These are phyloP conservation scores for Macrosteles quadrilineatus DNA, from an alignment of 1,140 invertebrate genomes.

Conservation along the genomic window DNA sequence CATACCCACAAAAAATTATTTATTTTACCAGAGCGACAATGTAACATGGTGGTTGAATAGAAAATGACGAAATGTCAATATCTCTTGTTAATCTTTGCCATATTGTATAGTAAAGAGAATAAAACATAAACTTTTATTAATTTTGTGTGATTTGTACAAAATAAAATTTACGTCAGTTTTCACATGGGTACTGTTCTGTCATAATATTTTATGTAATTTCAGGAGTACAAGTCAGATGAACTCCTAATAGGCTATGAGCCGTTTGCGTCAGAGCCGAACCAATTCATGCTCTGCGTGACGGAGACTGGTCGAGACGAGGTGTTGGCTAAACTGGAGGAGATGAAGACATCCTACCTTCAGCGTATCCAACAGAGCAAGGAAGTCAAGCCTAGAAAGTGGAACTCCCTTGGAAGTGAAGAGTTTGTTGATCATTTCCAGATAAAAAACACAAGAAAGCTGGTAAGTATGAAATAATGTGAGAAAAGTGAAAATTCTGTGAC, in stretches of 20 bases:
- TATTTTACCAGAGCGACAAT: too few species aligned
- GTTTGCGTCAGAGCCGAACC: conserved; percentile 56
- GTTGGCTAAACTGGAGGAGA: conserved; percentile 54
- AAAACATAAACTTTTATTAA: too few species aligned
- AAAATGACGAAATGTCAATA: too few species aligned
- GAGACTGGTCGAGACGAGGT: conserved; percentile 53
- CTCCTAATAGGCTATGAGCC: conserved; percentile 70
- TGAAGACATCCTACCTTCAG: conserved; percentile 57
- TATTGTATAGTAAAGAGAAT: too few species aligned
- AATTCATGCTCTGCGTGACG: conserved; percentile 70
- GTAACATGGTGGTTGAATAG: too few species aligned
- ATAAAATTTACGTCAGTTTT: too few species aligned
- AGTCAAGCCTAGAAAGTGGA: conserved; percentile 61
- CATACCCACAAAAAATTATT: too few species aligned
- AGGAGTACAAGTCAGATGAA: conserved; percentile 55
- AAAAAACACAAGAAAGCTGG: conserved; percentile 29
- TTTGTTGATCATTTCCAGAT: conserved; percentile 56
- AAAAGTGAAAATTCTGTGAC: too few species aligned
- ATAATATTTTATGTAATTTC: background rate
- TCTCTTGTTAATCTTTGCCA: too few species aligned
- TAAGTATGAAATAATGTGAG: conserved; percentile 28
- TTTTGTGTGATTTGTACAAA: too few species aligned
- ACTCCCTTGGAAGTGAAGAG: conserved; percentile 60
- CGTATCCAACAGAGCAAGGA: conserved; percentile 62
- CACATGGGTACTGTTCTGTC: too few species aligned